These are phyloP conservation scores for Steinernema carpocapsae DNA, from an alignment of 2,888 invertebrate species.

Conservation along the genomic window DNA sequence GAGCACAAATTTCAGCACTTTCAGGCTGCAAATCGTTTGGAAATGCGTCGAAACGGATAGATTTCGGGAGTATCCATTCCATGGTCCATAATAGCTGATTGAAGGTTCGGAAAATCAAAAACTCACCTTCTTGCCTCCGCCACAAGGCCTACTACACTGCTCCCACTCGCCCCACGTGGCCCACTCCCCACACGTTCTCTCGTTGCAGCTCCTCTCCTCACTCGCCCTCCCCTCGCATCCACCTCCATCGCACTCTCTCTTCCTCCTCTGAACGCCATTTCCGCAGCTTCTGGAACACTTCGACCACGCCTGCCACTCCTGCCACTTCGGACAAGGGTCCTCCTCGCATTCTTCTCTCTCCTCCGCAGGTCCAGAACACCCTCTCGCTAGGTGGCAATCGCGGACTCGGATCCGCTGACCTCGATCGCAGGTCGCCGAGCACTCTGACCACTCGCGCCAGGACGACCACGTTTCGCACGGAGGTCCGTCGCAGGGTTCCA, in stretches of 20 bases:
- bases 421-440: constrained; percentile 39
- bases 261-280: constrained; percentile 40
- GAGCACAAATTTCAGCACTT: no score
- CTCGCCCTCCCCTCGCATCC: constrained; percentile 42
- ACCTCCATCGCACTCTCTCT: constrained; percentile 31
- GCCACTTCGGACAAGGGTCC: constrained; percentile 43
- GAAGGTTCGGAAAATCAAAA: no score
- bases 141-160: constrained; percentile 47
- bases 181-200: constrained; percentile 34
- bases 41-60: no score
- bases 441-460: constrained; percentile 40
- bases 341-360: constrained; percentile 43
- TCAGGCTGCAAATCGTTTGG: no score
- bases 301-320: constrained; percentile 43
- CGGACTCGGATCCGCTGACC: constrained; percentile 39
- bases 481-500: constrained; percentile 46
- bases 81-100: no score
- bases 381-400: constrained; percentile 40
- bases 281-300: constrained; percentile 47
- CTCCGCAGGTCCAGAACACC: constrained; percentile 41
- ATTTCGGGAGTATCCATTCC: no score
- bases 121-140: constrained; percentile 45
- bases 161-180: constrained; percentile 36
- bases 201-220: constrained; percentile 21
- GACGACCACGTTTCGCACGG: constrained; percentile 47